phyloP scores from a whole-genome alignment of 2,797 vertebrate species.

The Chlorospingus flavigularis region DNA sequence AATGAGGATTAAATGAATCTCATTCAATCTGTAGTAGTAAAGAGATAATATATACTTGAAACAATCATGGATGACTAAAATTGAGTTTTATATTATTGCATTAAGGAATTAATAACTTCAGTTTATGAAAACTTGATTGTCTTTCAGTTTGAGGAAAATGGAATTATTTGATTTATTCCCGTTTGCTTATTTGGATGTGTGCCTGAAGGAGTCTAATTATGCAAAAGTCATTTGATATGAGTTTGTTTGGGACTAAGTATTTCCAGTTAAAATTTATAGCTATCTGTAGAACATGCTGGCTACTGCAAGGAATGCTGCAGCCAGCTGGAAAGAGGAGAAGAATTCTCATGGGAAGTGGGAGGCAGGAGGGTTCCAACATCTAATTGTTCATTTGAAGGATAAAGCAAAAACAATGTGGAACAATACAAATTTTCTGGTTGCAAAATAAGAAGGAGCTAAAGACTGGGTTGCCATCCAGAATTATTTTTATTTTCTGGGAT shows the following conservation, averaged over 20 bases:
- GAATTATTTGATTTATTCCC: neutral
- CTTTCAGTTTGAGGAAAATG: neutral
- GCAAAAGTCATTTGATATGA: neutral
- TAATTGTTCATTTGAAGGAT: neutral
- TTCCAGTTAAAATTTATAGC: neutral
- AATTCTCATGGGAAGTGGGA: neutral
- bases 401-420: neutral
- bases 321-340: neutral
- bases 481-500: neutral
- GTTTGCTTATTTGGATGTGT: neutral
- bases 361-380: neutral
- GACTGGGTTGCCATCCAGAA: neutral
- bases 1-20: conserved; percentile 16
- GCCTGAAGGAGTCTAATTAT: neutral
- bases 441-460: neutral
- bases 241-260: neutral
- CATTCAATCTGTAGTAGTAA: neutral
- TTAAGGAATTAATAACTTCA: neutral
- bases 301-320: neutral
- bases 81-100: neutral
- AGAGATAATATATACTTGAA: neutral
- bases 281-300: neutral
- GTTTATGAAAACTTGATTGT: conserved; percentile 7
- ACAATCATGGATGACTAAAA: neutral
- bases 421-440: neutral